Conservation (phyloP, 2,888 invertebrate species). For the Ceramica pisi region DNA sequence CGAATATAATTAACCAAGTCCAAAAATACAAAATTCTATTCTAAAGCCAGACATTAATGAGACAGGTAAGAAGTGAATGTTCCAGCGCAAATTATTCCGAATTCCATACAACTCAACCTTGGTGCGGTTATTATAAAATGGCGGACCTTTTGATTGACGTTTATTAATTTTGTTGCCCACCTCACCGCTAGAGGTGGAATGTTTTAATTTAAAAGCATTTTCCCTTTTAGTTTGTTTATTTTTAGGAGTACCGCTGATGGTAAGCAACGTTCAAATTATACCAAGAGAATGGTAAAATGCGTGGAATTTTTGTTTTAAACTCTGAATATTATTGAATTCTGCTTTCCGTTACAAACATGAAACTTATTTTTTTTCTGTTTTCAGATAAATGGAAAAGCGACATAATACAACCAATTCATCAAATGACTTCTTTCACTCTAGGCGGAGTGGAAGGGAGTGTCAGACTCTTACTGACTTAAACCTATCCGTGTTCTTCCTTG, state of each 20-base stretch:
- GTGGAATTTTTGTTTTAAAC: background rate
- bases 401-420: no score
- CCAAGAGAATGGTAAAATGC: background rate
- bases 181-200: conserved; percentile 51
- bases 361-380: no score
- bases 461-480: no score
- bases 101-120: conserved; percentile 50
- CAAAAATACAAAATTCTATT: background rate
- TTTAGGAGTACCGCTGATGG: conserved; percentile 10
- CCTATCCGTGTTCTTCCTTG: no score
- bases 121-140: conserved; percentile 55
- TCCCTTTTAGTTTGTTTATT: conserved; percentile 32
- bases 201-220: conserved; percentile 58
- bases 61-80: conserved; percentile 36
- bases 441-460: no score
- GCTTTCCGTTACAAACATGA: no score
- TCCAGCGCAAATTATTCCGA: conserved; percentile 29
- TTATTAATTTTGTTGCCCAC: conserved; percentile 65
- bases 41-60: conserved; percentile 1
- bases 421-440: no score
- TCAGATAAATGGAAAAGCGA: no score
- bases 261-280: background rate
- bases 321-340: background rate
- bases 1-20: no score
- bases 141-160: conserved; percentile 67